phyloP scores from a whole-genome alignment of 1,140 invertebrate species.

The Dendroctonus valens region DNA sequence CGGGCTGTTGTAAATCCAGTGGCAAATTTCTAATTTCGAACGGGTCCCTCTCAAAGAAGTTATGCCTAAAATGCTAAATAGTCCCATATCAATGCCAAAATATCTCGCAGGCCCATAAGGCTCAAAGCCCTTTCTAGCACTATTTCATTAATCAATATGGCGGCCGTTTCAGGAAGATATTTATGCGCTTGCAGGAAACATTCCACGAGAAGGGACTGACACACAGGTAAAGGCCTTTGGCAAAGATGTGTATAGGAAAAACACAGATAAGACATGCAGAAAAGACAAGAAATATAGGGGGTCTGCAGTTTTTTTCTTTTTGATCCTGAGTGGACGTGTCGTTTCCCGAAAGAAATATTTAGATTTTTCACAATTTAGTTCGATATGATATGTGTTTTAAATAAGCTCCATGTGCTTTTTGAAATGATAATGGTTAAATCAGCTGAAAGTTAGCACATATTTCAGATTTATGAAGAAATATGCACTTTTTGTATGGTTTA shows the following conservation, averaged over 20 bases:
- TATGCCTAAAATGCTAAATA: slow-evolving; percentile 29
- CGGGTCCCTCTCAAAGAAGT: slow-evolving; percentile 9
- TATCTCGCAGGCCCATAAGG: slow-evolving; percentile 26
- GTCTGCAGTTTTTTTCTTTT: no score
- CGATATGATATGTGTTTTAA: no score
- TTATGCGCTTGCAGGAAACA: slow-evolving; percentile 30
- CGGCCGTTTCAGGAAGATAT: slow-evolving; percentile 27
- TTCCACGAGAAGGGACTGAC: slow-evolving; percentile 28
- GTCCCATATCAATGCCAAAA: slow-evolving; percentile 32
- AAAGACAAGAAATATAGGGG: slow-evolving; percentile 12
- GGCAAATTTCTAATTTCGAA: slow-evolving; percentile 11
- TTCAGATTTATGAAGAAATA: no score
- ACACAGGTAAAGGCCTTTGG: slow-evolving; percentile 23
- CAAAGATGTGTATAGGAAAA: slow-evolving; percentile 27
- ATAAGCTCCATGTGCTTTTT: no score
- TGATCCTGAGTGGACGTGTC: no score
- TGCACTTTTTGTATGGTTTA: no score
- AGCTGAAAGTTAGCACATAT: no score
- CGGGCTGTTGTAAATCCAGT: neutral
- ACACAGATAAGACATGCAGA: slow-evolving; percentile 29
- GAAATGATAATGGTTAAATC: no score
- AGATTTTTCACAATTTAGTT: no score
- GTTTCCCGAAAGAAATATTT: no score
- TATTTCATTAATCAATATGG: slow-evolving; percentile 36
- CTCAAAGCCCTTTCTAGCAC: slow-evolving; percentile 24